Evolutionary conservation across 2,113 vertebrate species (phyloP).

Genomic region (Corythornis cristatus): DNA sequence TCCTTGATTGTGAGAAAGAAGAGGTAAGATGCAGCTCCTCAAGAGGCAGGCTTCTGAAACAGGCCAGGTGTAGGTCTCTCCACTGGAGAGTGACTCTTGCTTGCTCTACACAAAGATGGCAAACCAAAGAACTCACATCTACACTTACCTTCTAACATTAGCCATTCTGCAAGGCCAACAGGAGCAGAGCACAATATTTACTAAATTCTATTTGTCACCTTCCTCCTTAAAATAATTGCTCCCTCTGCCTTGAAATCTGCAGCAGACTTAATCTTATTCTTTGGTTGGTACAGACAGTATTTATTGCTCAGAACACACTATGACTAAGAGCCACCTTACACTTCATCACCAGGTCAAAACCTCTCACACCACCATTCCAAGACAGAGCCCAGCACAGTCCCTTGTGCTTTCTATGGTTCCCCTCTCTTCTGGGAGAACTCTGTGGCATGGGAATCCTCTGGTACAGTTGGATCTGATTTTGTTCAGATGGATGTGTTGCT

Average conservation of each 20-base stretch:
- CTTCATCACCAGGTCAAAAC: not conserved
- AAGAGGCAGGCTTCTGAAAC: not conserved
- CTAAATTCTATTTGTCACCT: not conserved
- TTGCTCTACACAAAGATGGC: not conserved
- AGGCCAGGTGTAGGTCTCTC: not conserved
- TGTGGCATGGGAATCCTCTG: not conserved
- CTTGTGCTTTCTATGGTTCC: not conserved
- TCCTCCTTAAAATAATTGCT: not conserved
- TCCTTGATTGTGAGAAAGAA: not conserved
- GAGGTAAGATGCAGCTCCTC: not conserved
- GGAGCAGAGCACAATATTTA: not conserved
- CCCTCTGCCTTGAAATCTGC: not conserved
- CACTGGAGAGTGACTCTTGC: not conserved
- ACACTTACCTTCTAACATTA: not conserved
- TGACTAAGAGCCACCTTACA: not conserved
- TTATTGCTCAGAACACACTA: not conserved
- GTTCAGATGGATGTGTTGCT: not conserved
- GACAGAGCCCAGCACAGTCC: fast-evolving
- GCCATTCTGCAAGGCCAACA: not conserved
- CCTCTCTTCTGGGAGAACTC: not conserved
- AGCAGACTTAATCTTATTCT: not conserved
- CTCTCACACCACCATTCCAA: not conserved
- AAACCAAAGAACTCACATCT: not conserved
- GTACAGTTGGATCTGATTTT: not conserved
- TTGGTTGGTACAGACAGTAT: not conserved